Conservation (phyloP, 2,888 invertebrate species). For the Laspeyria flexula region DNA sequence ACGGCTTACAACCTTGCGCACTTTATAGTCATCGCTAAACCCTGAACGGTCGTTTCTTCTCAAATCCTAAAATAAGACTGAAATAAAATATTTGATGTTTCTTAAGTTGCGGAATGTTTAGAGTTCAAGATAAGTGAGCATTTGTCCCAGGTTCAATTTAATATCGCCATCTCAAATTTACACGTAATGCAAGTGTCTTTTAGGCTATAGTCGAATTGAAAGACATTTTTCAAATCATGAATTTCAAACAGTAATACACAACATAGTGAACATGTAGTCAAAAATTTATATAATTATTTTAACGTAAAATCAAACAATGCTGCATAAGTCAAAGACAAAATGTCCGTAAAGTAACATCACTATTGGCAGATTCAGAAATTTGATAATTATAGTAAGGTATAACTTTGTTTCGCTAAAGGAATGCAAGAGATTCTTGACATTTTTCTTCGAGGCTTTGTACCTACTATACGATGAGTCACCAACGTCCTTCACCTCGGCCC, state of each 20-base stretch:
- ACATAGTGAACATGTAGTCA: too few relatives aligned
- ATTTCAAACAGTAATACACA: too few relatives aligned
- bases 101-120: conserved; percentile 41
- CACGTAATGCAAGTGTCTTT: too few relatives aligned
- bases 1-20: conserved; percentile 62
- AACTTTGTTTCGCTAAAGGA: conserved; percentile 6
- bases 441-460: conserved; percentile 55
- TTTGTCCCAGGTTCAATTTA: too few relatives aligned
- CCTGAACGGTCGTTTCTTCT: conserved; percentile 51
- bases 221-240: too few relatives aligned
- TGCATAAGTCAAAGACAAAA: too few relatives aligned
- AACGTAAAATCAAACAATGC: too few relatives aligned
- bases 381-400: neutral
- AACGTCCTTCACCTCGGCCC: conserved; percentile 76
- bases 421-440: conserved; percentile 54
- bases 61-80: conserved; percentile 57
- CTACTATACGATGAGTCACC: conserved; percentile 66
- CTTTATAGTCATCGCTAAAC: conserved; percentile 66
- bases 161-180: too few relatives aligned
- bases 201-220: too few relatives aligned
- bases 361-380: neutral
- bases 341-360: too few relatives aligned
- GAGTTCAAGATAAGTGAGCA: too few relatives aligned
- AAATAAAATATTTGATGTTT: conserved; percentile 50
- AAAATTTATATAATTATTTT: too few relatives aligned